Conservation (phyloP, 1,140 invertebrate species). For the Myzus persicae region DNA sequence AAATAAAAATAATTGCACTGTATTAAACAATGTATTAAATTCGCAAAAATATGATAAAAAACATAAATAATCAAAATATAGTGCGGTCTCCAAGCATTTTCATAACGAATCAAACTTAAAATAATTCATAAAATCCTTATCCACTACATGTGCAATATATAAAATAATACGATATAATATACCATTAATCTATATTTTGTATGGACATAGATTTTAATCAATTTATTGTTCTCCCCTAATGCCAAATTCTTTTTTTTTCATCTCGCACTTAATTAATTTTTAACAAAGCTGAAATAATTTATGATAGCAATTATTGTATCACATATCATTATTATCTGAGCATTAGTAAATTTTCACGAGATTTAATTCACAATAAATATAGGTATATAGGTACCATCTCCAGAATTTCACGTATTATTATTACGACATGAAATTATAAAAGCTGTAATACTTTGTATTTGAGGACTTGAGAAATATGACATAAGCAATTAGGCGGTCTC, state of each 20-base stretch:
- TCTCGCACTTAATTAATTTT: not conserved
- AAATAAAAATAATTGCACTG: no score
- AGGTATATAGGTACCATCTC: not conserved
- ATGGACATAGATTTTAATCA: not conserved
- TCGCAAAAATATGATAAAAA: no score
- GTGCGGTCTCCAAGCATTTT: no score
- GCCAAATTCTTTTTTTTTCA: not conserved
- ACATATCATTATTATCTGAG: not conserved
- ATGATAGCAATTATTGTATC: not conserved
- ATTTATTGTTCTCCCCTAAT: not conserved
- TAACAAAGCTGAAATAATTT: not conserved
- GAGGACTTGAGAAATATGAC: not conserved
- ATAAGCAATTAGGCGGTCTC: not conserved
- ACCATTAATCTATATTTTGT: no score
- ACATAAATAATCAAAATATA: no score
- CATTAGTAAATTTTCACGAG: not conserved
- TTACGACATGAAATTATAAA: not conserved
- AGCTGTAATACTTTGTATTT: not conserved
- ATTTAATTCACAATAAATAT: not conserved
- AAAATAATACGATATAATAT: no score
- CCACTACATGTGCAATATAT: no score
- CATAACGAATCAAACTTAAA: no score
- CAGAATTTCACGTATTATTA: not conserved
- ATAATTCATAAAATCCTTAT: not conserved
- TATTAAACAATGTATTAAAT: no score